Evolutionary conservation across 2,113 vertebrate genomes (phyloP).

Genomic region (Chauna torquata): DNA sequence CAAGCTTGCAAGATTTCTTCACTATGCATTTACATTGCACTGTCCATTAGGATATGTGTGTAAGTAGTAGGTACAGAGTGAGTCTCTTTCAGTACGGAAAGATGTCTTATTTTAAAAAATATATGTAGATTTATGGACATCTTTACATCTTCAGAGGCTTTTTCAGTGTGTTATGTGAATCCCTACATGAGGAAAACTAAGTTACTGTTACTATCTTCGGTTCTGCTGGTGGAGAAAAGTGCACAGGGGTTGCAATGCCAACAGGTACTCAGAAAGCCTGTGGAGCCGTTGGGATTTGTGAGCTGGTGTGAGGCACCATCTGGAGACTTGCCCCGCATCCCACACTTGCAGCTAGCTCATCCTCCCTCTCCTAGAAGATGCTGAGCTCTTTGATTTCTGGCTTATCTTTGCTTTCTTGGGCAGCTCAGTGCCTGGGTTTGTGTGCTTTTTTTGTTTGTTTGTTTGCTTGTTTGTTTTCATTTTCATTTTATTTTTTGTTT

Average conservation of each 20-base stretch:
- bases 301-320: neutral
- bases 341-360: neutral
- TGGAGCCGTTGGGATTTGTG: neutral
- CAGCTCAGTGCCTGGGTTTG: neutral
- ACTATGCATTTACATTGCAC: fast-evolving
- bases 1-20: neutral
- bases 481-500: too few species aligned
- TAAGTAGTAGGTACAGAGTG: neutral
- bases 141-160: neutral
- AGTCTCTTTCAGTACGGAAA: neutral
- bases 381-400: neutral
- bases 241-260: neutral
- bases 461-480: too few species aligned
- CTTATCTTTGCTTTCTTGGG: neutral
- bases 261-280: neutral
- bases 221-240: neutral
- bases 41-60: neutral
- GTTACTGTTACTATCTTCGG: neutral
- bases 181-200: neutral
- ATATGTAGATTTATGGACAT: neutral
- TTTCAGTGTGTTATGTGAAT: neutral
- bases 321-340: neutral
- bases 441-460: neutral
- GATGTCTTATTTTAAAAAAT: neutral
- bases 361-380: fast-evolving